A percentile compares a stretch with the other conserved stretches of the same genome.
Conservation (phyloP, 2,888 invertebrate genomes). For the Pheosia tremula region DNA sequence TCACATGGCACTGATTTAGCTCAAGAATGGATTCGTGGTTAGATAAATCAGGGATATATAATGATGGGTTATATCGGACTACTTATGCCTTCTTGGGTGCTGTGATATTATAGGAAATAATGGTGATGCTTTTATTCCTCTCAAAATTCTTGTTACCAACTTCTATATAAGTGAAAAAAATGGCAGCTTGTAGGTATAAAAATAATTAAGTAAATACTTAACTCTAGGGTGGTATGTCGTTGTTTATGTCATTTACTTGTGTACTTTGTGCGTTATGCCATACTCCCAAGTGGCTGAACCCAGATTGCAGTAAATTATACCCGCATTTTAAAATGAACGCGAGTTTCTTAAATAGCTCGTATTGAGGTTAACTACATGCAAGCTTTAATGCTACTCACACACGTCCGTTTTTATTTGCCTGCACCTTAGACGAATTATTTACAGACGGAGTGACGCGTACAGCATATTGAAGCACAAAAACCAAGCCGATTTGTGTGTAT, state of each 20-base stretch:
- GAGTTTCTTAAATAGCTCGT: constrained; percentile 17
- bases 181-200: too few relatives aligned
- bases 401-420: not conserved
- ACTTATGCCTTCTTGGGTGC: constrained; percentile 9
- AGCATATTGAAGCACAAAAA: too few relatives aligned
- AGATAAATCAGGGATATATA: constrained; percentile 56
- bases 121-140: too few relatives aligned
- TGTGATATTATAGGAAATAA: not conserved
- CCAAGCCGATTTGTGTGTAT: too few relatives aligned
- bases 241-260: not conserved
- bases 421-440: too few relatives aligned
- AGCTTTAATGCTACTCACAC: not conserved
- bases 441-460: too few relatives aligned
- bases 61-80: constrained; percentile 36
- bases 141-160: too few relatives aligned
- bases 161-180: too few relatives aligned
- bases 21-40: constrained; percentile 60
- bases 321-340: constrained; percentile 28
- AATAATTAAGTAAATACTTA: too few relatives aligned
- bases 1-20: constrained; percentile 66
- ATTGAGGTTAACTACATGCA: constrained; percentile 13
- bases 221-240: too few relatives aligned
- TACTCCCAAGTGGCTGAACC: constrained; percentile 20
- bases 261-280: constrained; percentile 8
- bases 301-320: constrained; percentile 22